Percentiles rank a stretch among this genome's conserved stretches.
Evolutionary conservation across 2,888 invertebrate species (phyloP).

Genomic region (Rhodophaea formosa): DNA sequence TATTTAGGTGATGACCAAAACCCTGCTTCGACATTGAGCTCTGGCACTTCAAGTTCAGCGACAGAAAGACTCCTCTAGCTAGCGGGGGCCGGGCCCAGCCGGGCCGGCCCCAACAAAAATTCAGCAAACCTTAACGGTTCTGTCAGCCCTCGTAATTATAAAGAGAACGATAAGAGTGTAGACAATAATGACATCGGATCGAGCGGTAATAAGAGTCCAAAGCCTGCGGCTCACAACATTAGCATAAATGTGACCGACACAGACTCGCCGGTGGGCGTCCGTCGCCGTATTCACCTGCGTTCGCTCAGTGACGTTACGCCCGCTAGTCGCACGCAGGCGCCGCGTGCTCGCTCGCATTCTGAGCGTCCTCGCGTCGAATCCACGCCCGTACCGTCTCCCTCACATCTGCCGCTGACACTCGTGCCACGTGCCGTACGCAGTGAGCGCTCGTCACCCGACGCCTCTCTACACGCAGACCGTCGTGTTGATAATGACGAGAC

Average conservation of each 20-base stretch:
- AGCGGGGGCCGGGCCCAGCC: conserved; percentile 83
- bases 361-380: conserved; percentile 61
- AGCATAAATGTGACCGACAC: conserved; percentile 73
- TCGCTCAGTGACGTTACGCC: conserved; percentile 73
- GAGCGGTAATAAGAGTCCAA: conserved; percentile 40
- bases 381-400: conserved; percentile 41
- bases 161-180: conserved; percentile 39
- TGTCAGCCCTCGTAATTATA: conserved; percentile 38
- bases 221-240: conserved; percentile 48
- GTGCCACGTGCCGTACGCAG: conserved; percentile 43
- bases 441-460: conserved; percentile 61
- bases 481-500: conserved; percentile 35
- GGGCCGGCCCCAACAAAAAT: conserved; percentile 78
- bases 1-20: conserved; percentile 76
- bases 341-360: conserved; percentile 68
- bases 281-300: conserved; percentile 71
- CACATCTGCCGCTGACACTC: conserved; percentile 33
- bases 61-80: conserved; percentile 90
- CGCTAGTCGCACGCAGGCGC: conserved; percentile 55
- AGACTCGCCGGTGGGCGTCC: conserved; percentile 63
- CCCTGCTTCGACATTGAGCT: conserved; percentile 82
- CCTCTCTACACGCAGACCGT: conserved; percentile 41
- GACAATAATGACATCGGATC: conserved; percentile 25
- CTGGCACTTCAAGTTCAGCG: conserved; percentile 85
- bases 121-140: conserved; percentile 44